phyloP scores from a whole-genome alignment of 2,888 invertebrate genomes.

The Phasia obesa region DNA sequence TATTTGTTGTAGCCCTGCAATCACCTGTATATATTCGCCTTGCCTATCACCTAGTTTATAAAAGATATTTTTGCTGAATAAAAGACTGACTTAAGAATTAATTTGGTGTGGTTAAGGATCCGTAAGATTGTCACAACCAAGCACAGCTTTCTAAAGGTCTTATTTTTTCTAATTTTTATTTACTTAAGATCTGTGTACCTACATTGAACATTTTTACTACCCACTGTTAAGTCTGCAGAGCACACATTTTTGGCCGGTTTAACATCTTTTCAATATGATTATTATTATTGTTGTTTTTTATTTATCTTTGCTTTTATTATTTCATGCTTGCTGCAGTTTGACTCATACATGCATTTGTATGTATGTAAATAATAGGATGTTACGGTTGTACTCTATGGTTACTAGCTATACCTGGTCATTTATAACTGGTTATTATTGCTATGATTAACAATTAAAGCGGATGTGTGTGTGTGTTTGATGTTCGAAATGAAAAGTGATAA shows the following conservation, averaged over 20 bases:
- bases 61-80: no score
- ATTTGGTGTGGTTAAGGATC: no score
- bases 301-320: constrained; percentile 23
- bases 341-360: constrained; percentile 21
- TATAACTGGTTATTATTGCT: constrained; percentile 24
- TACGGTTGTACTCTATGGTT: constrained; percentile 2
- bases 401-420: background rate
- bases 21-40: no score
- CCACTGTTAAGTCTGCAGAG: constrained; percentile 5
- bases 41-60: no score
- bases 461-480: constrained; percentile 19
- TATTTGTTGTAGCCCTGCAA: no score
- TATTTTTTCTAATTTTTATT: background rate
- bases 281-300: background rate
- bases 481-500: constrained; percentile 65
- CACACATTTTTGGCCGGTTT: constrained; percentile 23
- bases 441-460: background rate
- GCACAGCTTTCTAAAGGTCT: no score
- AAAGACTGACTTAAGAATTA: no score
- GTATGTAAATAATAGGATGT: no score
- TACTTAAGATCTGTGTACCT: background rate
- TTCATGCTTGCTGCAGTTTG: constrained; percentile 17
- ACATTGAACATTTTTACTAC: constrained; percentile 11
- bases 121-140: no score
- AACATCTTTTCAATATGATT: constrained; percentile 38